Conservation (phyloP, 92 coral and sea anemone species). For the Heliopora coerulea region DNA sequence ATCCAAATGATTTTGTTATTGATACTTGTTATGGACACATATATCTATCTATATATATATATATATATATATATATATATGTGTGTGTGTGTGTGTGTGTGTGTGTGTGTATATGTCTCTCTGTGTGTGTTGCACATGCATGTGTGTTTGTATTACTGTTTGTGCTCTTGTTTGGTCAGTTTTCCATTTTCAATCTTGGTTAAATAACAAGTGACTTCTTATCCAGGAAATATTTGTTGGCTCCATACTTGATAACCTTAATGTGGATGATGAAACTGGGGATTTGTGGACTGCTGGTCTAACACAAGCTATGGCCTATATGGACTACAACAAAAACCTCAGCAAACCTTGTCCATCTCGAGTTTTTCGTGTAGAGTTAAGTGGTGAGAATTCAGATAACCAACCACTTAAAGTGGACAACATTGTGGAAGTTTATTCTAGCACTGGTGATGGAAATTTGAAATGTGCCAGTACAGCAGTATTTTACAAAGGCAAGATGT, state of each 20-base stretch:
- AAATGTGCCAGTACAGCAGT: conserved; percentile 14
- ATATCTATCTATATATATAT: too few relatives aligned
- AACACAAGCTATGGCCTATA: not conserved
- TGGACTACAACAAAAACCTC: conserved; percentile 10
- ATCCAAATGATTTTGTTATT: too few relatives aligned
- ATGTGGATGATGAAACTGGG: not conserved
- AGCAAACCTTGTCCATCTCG: conserved; percentile 23
- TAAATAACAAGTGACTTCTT: too few relatives aligned
- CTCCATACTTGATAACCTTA: not conserved
- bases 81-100: too few relatives aligned
- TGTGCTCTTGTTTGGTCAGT: too few relatives aligned
- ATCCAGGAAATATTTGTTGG: conserved; percentile 1
- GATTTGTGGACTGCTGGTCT: not conserved
- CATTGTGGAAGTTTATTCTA: conserved; percentile 17
- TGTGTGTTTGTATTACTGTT: too few relatives aligned
- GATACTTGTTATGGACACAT: too few relatives aligned
- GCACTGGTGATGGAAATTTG: conserved; percentile 16
- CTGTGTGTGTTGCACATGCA: too few relatives aligned
- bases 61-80: too few relatives aligned
- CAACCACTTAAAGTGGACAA: conserved; percentile 12
- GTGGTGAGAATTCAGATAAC: not conserved
- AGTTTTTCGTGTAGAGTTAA: conserved; percentile 1
- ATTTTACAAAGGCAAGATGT: conserved; percentile 9
- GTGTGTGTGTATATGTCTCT: too few relatives aligned
- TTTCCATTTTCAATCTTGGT: too few relatives aligned